Conservation (phyloP, 2,888 invertebrate species). For the Endotricha flammealis region DNA sequence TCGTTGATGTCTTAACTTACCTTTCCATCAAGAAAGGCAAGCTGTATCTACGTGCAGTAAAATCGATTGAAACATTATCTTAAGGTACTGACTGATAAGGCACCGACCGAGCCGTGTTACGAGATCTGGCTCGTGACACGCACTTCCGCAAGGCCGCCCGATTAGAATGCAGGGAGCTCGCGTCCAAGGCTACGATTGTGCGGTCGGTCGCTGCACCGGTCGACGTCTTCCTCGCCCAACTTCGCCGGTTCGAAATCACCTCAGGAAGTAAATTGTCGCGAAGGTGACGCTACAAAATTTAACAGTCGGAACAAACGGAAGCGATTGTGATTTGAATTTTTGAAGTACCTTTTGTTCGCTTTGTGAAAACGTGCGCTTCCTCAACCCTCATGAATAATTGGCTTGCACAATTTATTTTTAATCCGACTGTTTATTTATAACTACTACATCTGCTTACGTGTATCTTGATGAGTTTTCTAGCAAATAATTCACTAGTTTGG, state of each 20-base stretch:
- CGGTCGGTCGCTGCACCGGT: constrained; percentile 72
- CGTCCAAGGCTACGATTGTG: constrained; percentile 68
- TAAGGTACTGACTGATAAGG: constrained; percentile 46
- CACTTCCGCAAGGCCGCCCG: constrained; percentile 75
- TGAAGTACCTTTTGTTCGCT: constrained; percentile 49
- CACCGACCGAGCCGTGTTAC: constrained; percentile 45
- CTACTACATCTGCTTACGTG: too few relatives aligned
- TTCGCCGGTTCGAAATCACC: constrained; percentile 52
- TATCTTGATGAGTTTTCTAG: too few relatives aligned
- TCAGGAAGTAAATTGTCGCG: constrained; percentile 60
- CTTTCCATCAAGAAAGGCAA: not conserved
- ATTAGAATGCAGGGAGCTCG: constrained; percentile 76
- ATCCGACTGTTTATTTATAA: constrained; percentile 3
- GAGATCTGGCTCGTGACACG: constrained; percentile 62
- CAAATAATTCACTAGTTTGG: too few relatives aligned
- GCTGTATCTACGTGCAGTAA: constrained; percentile 1
- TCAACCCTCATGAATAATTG: constrained; percentile 46
- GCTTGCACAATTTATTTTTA: constrained; percentile 22
- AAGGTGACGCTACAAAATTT: constrained; percentile 64
- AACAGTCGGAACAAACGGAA: constrained; percentile 60
- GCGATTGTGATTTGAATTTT: constrained; percentile 68
- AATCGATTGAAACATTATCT: not conserved
- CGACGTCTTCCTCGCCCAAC: constrained; percentile 61
- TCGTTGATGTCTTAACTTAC: not conserved
- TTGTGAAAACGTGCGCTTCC: constrained; percentile 42